Percentiles rank a stretch among this genome's conserved stretches.
Evolutionary conservation across 2,888 invertebrate species (phyloP).

Genomic region (Drosophila heteroneura): DNA sequence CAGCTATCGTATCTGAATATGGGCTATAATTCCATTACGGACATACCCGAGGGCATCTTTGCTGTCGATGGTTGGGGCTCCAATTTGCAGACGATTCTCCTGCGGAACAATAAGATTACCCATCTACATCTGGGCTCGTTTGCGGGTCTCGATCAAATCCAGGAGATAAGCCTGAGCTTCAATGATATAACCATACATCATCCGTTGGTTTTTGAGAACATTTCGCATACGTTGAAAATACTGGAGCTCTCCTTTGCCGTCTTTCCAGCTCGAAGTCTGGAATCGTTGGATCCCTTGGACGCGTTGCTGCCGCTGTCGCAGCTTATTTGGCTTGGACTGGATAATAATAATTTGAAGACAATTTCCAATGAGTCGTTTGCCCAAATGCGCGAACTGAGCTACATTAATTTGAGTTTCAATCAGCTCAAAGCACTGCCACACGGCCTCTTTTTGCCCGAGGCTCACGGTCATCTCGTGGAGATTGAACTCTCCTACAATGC

Average conservation of each 20-base stretch:
- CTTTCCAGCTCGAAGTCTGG: constrained; percentile 87
- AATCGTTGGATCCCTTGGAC: constrained; percentile 89
- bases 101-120: constrained; percentile 94
- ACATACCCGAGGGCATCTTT: constrained; percentile 92
- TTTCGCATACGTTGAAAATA: constrained; percentile 91
- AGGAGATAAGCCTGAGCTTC: constrained; percentile 95
- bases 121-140: constrained; percentile 90
- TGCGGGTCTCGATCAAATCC: constrained; percentile 90
- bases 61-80: constrained; percentile 89
- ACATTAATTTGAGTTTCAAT: constrained; percentile 95
- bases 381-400: constrained; percentile 89
- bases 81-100: constrained; percentile 91
- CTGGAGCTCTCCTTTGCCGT: constrained; percentile 95
- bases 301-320: constrained; percentile 90
- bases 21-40: constrained; percentile 94
- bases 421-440: constrained; percentile 90
- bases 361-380: constrained; percentile 90
- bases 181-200: constrained; percentile 94
- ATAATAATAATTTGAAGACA: constrained; percentile 93
- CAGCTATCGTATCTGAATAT: constrained; percentile 94
- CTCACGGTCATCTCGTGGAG: constrained; percentile 91
- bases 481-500: constrained; percentile 93
- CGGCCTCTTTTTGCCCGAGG: constrained; percentile 89
- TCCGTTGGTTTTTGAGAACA: constrained; percentile 91
- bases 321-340: constrained; percentile 93